Percentiles rank a stretch among this genome's conserved stretches.
Evolutionary conservation across 2,888 invertebrate species (phyloP).

Genomic region (Tholera decimalis): DNA sequence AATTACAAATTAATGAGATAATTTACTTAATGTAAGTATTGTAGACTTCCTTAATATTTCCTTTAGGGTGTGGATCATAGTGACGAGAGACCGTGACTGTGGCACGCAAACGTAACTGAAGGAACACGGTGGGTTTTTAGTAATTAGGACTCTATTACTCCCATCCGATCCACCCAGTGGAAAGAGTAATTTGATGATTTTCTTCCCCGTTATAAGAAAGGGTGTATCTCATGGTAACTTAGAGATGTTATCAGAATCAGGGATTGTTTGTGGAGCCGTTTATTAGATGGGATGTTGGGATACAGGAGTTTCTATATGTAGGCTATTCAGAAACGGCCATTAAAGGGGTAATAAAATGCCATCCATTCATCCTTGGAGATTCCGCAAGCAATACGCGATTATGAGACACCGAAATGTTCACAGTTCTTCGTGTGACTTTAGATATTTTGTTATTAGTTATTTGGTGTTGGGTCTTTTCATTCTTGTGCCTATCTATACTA

Average conservation of each 20-base stretch:
- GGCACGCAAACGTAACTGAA: no score
- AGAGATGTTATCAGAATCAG: slow-evolving; percentile 23
- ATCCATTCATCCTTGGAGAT: slow-evolving; percentile 23
- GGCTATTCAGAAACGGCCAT: slow-evolving; percentile 6
- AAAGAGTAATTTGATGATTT: no score
- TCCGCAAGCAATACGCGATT: background rate
- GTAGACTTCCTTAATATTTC: slow-evolving; percentile 30
- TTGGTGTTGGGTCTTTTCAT: no score
- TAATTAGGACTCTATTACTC: no score
- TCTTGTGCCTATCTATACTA: no score
- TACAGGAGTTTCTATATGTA: slow-evolving; percentile 6
- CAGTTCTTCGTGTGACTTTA: no score
- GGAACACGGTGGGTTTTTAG: no score
- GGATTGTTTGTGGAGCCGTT: background rate
- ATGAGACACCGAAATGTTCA: background rate
- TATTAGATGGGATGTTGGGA: background rate
- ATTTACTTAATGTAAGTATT: slow-evolving; percentile 18
- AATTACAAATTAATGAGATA: slow-evolving; percentile 51
- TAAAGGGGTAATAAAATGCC: slow-evolving; percentile 38
- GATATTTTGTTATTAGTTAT: no score
- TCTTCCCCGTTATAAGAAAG: no score
- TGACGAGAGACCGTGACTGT: no score
- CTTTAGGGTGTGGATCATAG: slow-evolving; percentile 6
- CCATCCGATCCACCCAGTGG: no score
- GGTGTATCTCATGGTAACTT: slow-evolving; percentile 1